Evolutionary conservation across 2,113 vertebrate genomes (phyloP).

Genomic region (Psephotus haematonotus): DNA sequence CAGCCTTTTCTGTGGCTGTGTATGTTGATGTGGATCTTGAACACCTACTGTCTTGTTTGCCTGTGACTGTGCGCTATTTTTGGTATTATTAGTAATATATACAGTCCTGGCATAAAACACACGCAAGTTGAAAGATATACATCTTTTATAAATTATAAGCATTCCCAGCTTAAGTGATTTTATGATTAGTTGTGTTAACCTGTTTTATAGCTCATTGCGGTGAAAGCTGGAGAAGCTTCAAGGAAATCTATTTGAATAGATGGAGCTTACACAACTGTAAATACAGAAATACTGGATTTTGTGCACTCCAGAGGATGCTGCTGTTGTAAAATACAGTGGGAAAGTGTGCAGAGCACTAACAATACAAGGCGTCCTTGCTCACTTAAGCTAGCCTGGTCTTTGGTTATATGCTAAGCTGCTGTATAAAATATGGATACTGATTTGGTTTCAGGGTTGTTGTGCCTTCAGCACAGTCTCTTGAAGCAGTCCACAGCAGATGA

Average conservation of each 20-base stretch:
- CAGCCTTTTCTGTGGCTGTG: not conserved
- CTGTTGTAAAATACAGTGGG: not conserved
- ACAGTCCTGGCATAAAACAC: not conserved
- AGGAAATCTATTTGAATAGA: not conserved
- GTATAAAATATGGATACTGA: not conserved
- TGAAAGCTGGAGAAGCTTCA: not conserved
- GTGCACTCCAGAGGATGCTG: not conserved
- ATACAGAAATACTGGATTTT: not conserved
- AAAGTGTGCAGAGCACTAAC: not conserved
- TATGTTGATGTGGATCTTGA: not conserved
- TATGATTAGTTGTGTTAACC: not conserved
- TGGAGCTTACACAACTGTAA: rapidly evolving
- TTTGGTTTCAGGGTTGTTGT: not conserved
- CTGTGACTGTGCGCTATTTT: not conserved
- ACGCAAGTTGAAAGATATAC: not conserved
- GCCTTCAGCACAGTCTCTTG: not conserved
- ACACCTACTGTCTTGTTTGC: not conserved
- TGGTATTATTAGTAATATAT: not conserved
- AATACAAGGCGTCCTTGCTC: not conserved
- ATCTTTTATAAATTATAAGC: not conserved
- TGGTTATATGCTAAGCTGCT: not conserved
- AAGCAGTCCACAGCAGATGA: not conserved
- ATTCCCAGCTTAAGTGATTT: not conserved
- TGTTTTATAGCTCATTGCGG: not conserved
- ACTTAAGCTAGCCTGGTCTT: not conserved